Conservation (phyloP, 2,797 vertebrate species). For the Heliangelus exortis region DNA sequence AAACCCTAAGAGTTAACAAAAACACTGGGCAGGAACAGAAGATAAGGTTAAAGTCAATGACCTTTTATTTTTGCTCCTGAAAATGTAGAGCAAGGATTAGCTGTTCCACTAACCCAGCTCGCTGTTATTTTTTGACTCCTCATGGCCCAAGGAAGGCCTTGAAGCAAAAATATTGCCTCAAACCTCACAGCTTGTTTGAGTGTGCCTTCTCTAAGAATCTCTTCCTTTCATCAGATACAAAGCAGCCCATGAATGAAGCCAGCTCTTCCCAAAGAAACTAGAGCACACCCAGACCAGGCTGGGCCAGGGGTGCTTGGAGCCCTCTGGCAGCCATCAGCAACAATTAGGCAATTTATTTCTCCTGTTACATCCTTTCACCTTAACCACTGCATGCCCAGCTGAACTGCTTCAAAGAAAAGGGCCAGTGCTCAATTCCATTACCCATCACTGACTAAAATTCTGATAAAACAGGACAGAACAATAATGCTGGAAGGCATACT, state of each 20-base stretch:
- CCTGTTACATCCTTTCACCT: neutral
- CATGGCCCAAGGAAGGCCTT: slow-evolving; percentile 28
- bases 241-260: slow-evolving; percentile 45
- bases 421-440: slow-evolving; percentile 5
- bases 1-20: slow-evolving; percentile 53
- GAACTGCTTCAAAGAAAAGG: neutral
- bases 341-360: slow-evolving; percentile 20
- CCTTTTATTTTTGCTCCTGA: slow-evolving; percentile 57
- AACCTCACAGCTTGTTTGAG: slow-evolving; percentile 59
- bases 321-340: slow-evolving; percentile 22
- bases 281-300: neutral
- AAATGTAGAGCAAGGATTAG: slow-evolving; percentile 69
- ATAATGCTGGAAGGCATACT: neutral
- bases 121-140: neutral
- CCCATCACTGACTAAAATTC: neutral
- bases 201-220: slow-evolving; percentile 19
- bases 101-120: slow-evolving; percentile 51
- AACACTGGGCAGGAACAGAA: slow-evolving; percentile 27
- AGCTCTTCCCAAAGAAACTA: slow-evolving; percentile 31
- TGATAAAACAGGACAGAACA: neutral
- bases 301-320: slow-evolving; percentile 28
- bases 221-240: slow-evolving; percentile 66
- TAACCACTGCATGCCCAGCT: slow-evolving; percentile 18
- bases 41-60: slow-evolving; percentile 50
- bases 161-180: slow-evolving; percentile 67